A percentile compares a stretch with the other conserved stretches of the same genome.
phyloP scores from a whole-genome alignment of 2,113 vertebrate species.

The Columba livia region DNA sequence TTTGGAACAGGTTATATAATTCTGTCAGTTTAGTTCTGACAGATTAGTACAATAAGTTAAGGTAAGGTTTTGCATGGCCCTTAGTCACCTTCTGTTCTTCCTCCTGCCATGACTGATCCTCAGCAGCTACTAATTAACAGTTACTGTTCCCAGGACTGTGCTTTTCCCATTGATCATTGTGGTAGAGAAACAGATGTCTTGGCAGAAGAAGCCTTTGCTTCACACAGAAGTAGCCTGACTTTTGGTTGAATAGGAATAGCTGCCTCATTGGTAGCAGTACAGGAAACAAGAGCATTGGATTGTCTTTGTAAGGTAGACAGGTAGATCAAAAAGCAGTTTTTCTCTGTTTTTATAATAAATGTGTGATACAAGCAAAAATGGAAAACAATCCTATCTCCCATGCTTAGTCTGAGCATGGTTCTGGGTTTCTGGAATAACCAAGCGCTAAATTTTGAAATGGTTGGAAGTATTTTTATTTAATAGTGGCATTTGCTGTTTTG shows the following conservation, averaged over 20 bases:
- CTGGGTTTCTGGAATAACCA: neutral
- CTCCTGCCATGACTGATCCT: neutral
- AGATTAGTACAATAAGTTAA: neutral
- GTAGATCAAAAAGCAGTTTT: neutral
- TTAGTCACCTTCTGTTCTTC: neutral
- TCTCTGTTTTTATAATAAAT: neutral
- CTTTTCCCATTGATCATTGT: neutral
- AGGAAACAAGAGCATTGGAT: neutral
- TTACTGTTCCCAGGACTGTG: neutral
- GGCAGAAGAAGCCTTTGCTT: neutral
- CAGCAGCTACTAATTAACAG: neutral
- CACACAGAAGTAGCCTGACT: neutral
- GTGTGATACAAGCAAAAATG: neutral
- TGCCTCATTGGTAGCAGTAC: neutral
- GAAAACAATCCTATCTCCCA: neutral
- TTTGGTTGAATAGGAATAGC: neutral
- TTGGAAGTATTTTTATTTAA: neutral
- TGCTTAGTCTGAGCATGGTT: neutral
- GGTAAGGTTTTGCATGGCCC: neutral
- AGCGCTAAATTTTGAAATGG: neutral
- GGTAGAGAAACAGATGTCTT: constrained; percentile 1
- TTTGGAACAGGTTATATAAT: neutral
- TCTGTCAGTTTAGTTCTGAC: neutral
- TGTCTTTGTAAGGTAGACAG: neutral
- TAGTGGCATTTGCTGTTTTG: neutral